A percentile compares a stretch with the other conserved stretches of the same genome.
Evolutionary conservation across 2,113 vertebrate species (phyloP).

Genomic region (Nyctereutes procyonoides): DNA sequence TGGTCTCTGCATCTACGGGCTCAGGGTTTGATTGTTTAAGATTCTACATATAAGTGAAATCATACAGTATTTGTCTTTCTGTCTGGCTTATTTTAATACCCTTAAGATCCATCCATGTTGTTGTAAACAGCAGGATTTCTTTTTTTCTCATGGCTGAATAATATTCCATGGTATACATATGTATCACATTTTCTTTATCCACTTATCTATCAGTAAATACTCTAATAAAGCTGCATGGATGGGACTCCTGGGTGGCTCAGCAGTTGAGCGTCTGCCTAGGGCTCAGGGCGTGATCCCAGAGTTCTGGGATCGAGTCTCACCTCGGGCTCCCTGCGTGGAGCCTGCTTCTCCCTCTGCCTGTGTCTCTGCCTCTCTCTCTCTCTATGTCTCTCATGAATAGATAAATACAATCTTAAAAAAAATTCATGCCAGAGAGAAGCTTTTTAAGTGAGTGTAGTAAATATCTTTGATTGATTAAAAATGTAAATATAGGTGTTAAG

Average conservation of each 20-base stretch:
- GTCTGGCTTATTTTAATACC: neutral
- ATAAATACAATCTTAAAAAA: no score
- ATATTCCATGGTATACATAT: neutral
- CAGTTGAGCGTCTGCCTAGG: no score
- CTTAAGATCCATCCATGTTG: neutral
- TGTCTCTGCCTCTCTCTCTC: no score
- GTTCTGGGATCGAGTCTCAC: no score
- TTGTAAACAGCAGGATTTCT: neutral
- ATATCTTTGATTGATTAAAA: constrained; percentile 20
- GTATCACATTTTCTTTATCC: neutral
- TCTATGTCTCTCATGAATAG: no score
- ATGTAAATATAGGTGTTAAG: neutral
- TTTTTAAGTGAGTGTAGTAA: neutral
- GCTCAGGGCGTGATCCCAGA: no score
- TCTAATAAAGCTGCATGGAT: neutral
- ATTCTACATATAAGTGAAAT: neutral
- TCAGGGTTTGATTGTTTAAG: neutral
- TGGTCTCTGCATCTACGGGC: neutral
- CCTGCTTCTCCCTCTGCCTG: no score
- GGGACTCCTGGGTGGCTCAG: no score
- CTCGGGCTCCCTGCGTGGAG: no score
- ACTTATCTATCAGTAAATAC: neutral
- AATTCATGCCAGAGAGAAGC: neutral
- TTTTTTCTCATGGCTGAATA: neutral
- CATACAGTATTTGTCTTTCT: neutral